phyloP scores from a whole-genome alignment of 2,888 invertebrate genomes.

The Platycnemis pennipes region DNA sequence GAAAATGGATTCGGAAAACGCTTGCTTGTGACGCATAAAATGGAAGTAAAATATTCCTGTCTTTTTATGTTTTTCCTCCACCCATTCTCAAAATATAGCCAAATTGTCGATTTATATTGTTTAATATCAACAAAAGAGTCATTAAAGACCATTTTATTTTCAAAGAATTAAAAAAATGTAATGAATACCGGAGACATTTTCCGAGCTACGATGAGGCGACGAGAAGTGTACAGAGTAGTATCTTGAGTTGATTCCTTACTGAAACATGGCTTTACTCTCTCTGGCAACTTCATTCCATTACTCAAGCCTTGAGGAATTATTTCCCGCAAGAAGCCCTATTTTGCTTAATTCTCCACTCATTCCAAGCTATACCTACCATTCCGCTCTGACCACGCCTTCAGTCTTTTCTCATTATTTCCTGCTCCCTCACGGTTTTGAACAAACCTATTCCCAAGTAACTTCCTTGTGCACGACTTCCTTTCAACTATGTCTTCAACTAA shows the following conservation, averaged over 20 bases:
- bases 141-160: neutral
- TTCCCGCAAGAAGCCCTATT: neutral
- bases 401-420: neutral
- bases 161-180: neutral
- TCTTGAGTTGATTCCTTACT: neutral
- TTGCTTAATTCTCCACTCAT: neutral
- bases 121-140: too few species aligned
- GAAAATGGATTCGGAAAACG: too few species aligned
- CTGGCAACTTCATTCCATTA: neutral
- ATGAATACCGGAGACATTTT: neutral
- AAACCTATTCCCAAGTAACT: neutral
- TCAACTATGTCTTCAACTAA: neutral
- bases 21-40: too few species aligned
- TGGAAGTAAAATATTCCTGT: too few species aligned
- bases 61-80: too few species aligned
- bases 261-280: neutral
- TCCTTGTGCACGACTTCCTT: neutral
- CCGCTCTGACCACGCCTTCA: too few species aligned
- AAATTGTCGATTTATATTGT: too few species aligned
- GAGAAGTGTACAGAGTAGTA: neutral
- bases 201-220: too few species aligned
- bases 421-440: neutral
- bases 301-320: conserved; percentile 13
- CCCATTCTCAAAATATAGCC: too few species aligned
- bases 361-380: neutral